Percentiles rank a stretch among this genome's conserved stretches.
phyloP scores from a whole-genome alignment of 2,797 vertebrate species.

The Percopsis omiscomaycus region DNA sequence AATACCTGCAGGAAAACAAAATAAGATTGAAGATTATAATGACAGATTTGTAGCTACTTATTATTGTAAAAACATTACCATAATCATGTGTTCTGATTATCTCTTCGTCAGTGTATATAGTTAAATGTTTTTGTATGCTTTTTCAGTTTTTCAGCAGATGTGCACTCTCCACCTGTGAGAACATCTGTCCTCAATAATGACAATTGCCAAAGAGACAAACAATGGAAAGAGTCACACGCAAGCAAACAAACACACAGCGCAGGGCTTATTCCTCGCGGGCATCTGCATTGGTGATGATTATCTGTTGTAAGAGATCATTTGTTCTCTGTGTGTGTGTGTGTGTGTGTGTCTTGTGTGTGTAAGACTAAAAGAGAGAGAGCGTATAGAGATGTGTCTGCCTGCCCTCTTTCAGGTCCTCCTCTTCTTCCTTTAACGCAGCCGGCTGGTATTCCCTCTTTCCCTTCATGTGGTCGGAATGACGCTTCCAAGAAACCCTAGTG shows the following conservation, averaged over 20 bases:
- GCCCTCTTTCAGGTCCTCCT: constrained; percentile 35
- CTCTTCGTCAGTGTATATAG: too few relatives aligned
- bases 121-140: too few relatives aligned
- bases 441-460: constrained; percentile 62
- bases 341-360: not conserved
- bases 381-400: constrained; percentile 22
- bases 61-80: too few relatives aligned
- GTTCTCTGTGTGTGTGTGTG: constrained; percentile 5
- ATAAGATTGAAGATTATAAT: too few relatives aligned
- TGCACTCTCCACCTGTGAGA: too few relatives aligned
- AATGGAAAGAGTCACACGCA: not conserved
- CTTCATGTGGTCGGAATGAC: constrained; percentile 71
- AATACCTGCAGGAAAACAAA: too few relatives aligned
- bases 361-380: not conserved
- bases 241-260: not conserved
- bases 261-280: constrained; percentile 35
- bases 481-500: constrained; percentile 70
- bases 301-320: constrained; percentile 44
- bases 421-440: constrained; percentile 46
- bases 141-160: too few relatives aligned
- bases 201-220: constrained; percentile 13
- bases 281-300: constrained; percentile 46
- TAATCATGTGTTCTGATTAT: too few relatives aligned
- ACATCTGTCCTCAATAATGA: not conserved
- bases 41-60: too few relatives aligned